Base-by-base conservation (phyloP, 2,113 vertebrate genomes). In the Callospermophilus lateralis region DNA sequence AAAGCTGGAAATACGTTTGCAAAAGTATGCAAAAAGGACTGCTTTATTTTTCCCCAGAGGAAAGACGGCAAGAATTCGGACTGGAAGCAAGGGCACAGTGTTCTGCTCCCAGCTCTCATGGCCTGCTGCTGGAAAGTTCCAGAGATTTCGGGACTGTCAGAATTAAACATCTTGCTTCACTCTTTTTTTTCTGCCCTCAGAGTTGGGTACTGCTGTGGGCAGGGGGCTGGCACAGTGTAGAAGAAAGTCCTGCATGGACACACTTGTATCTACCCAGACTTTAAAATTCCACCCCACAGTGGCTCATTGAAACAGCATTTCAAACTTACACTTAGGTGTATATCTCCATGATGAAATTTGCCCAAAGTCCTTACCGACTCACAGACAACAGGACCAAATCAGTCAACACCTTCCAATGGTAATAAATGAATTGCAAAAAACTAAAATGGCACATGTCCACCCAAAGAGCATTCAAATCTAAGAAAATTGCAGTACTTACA, bases 381-480 rank as follows among this genome's bases (percentile, higher is more conserved):
- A 93, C 9, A 92, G 89, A 97, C 84, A 98, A 96, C 20, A 78
- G 42, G 74, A 76, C 93, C 92, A 94, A 78, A 95, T 16, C 32
- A 80, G 94, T n/a, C 34, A 77, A 58, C 89, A 78, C 84, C 97
- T 98, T 96, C 86, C 87, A 95, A 76, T 86, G 92, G 97, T 61
- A 97, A 97, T 93, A 97, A 97, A 98, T 93, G 97, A 97, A 97
- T 95, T 89, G 93, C 72, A 96, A 95, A n/a, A 97, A 98, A 97
- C 95, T 95, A 97, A 98, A 97, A 93, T 67, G 96, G 73, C 88
- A 80, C 19, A 89, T 26, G 97, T 74, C 42, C 13, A 94, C 32
- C 70, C 77, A 30, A 45, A 88, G 55, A 81, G 51, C 32, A 26
- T 39, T 26, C 17, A 63, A 89, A 76, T 19, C 58, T 32, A 67